These are phyloP conservation scores for Rhinopomastus cyanomelas DNA, from an alignment of 2,113 vertebrate genomes.

Conservation along the genomic window DNA sequence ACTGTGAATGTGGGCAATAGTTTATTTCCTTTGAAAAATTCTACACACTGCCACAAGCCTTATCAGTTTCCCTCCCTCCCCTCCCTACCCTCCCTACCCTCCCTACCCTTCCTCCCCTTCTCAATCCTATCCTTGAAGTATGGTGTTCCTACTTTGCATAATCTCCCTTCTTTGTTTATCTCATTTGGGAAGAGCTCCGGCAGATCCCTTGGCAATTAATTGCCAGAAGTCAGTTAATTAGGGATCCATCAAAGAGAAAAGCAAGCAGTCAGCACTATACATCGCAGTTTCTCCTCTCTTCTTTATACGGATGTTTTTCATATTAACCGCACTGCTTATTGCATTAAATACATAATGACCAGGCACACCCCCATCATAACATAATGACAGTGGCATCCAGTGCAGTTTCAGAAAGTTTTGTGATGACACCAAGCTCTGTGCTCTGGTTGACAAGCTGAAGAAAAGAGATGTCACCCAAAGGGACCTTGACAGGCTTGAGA, in stretches of 20 bases:
- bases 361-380: neutral
- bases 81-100: neutral
- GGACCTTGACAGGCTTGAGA: too few relatives aligned
- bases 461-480: too few relatives aligned
- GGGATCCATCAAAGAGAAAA: neutral
- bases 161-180: neutral
- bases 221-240: conserved; percentile 36
- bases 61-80: neutral
- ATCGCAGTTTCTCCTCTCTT: neutral
- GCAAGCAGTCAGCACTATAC: neutral
- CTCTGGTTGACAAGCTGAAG: too few relatives aligned
- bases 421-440: too few relatives aligned
- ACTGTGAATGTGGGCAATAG: neutral
- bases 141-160: neutral
- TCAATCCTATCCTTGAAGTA: conserved; percentile 2
- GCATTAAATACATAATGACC: neutral
- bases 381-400: too few relatives aligned
- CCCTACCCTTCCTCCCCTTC: neutral
- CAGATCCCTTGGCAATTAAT: neutral
- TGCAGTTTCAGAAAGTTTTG: too few relatives aligned
- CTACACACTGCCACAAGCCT: neutral
- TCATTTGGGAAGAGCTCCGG: neutral
- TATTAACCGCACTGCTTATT: neutral
- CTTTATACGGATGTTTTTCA: conserved; percentile 6
- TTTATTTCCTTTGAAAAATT: conserved; percentile 13